Percentiles rank a stretch among this genome's conserved stretches.
Conservation (phyloP, 2,797 vertebrate genomes). For the Tolypeutes matacus region DNA sequence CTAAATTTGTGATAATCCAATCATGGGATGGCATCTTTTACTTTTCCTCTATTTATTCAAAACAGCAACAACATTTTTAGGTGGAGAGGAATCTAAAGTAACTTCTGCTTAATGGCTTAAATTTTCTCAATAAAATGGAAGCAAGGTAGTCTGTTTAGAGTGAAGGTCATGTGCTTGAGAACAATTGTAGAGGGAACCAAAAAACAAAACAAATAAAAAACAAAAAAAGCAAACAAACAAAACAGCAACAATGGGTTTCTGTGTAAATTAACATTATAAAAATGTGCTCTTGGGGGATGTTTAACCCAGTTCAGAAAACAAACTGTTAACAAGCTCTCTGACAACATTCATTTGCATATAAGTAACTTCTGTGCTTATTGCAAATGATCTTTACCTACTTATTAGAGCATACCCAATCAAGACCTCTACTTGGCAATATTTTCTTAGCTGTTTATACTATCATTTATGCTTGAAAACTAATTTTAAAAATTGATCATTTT, state of each 20-base stretch:
- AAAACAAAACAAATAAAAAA: too few species aligned
- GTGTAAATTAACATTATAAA: conserved; percentile 57
- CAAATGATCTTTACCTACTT: conserved; percentile 60
- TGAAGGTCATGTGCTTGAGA: too few species aligned
- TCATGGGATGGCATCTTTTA: conserved; percentile 32
- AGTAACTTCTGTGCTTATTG: conserved; percentile 66
- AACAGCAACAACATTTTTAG: background rate
- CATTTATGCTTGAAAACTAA: conserved; percentile 52
- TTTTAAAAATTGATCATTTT: conserved; percentile 30
- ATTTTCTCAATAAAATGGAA: too few species aligned
- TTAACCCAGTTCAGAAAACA: conserved; percentile 70
- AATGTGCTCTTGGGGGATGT: conserved; percentile 49
- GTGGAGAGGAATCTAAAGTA: too few species aligned
- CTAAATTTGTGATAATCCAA: conserved; percentile 47
- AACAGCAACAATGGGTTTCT: conserved; percentile 35
- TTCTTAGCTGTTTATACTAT: conserved; percentile 57
- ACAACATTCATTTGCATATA: conserved; percentile 66
- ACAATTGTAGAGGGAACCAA: too few species aligned
- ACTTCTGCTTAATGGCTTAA: too few species aligned
- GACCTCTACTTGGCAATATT: conserved; percentile 58
- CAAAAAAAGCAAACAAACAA: background rate
- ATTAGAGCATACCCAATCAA: conserved; percentile 17
- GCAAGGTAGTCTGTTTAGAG: too few species aligned
- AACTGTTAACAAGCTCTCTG: conserved; percentile 58
- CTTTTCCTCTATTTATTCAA: conserved; percentile 25